A percentile compares a stretch with the other conserved stretches of the same genome.
phyloP scores from a whole-genome alignment of 2,888 invertebrate species.

The Biston stratarius region DNA sequence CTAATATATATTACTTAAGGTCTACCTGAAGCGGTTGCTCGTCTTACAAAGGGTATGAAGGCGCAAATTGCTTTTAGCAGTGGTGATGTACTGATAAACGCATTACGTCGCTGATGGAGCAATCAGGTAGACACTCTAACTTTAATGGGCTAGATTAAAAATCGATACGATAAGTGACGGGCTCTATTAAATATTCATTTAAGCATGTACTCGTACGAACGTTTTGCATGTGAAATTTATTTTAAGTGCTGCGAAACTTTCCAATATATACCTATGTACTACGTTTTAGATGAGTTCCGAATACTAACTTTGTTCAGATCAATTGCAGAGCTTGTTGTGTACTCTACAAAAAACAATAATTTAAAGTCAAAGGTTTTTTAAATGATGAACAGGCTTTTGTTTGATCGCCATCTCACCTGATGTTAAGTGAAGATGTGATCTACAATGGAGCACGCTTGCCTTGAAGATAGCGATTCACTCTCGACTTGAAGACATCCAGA shows the following conservation, averaged over 20 bases:
- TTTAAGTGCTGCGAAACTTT: not conserved
- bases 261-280: too few species aligned
- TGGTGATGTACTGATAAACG: conserved; percentile 67
- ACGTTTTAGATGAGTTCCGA: too few species aligned
- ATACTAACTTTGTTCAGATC: too few species aligned
- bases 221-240: conserved; percentile 5
- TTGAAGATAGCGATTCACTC: too few species aligned
- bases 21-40: conserved; percentile 38
- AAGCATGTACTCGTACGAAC: conserved; percentile 8
- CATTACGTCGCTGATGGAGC: conserved; percentile 71
- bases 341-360: too few species aligned
- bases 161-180: conserved; percentile 59
- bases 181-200: conserved; percentile 35
- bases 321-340: too few species aligned
- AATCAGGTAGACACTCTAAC: conserved; percentile 70
- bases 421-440: too few species aligned
- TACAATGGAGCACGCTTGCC: too few species aligned
- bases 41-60: conserved; percentile 57
- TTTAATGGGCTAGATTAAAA: conserved; percentile 72
- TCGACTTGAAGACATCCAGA: too few species aligned
- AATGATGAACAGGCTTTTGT: too few species aligned
- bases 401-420: too few species aligned
- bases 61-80: conserved; percentile 71
- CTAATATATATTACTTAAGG: not conserved
- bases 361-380: too few species aligned